These are phyloP conservation scores for Oikopleura dioica DNA, from an alignment of 23 tunicate species.

Conservation along the genomic window DNA sequence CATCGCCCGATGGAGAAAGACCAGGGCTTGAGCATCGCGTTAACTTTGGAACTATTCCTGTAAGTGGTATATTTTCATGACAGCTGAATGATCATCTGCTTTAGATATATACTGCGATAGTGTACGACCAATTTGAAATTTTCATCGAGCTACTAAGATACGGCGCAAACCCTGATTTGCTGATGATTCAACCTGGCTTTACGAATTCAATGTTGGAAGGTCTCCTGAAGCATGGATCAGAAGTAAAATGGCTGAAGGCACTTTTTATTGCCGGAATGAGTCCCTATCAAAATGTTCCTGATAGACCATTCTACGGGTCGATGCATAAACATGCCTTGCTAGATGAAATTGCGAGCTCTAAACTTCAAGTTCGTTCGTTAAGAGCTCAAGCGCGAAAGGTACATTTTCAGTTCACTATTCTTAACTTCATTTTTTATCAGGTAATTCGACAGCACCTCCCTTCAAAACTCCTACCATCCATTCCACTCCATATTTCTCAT, in stretches of 20 bases:
- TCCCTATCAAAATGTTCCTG: neutral
- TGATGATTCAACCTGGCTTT: neutral
- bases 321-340: neutral
- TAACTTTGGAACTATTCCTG: constrained; percentile 10
- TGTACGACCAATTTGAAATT: neutral
- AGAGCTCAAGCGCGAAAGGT: neutral
- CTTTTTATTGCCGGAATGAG: constrained; percentile 1
- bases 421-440: no score
- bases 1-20: neutral
- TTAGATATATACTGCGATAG: neutral
- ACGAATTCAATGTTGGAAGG: constrained; percentile 3
- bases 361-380: neutral
- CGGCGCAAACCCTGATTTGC: neutral
- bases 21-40: neutral
- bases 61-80: neutral
- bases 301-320: neutral
- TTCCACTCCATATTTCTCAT: neutral
- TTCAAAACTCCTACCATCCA: neutral
- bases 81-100: no score
- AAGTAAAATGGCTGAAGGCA: neutral
- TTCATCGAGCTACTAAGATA: neutral
- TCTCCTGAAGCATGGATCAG: neutral
- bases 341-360: neutral
- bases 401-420: no score
- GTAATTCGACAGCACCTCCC: neutral